Evolutionary conservation across 2,888 invertebrate genomes (phyloP).

Genomic region (Rhorus exstirpatorius): DNA sequence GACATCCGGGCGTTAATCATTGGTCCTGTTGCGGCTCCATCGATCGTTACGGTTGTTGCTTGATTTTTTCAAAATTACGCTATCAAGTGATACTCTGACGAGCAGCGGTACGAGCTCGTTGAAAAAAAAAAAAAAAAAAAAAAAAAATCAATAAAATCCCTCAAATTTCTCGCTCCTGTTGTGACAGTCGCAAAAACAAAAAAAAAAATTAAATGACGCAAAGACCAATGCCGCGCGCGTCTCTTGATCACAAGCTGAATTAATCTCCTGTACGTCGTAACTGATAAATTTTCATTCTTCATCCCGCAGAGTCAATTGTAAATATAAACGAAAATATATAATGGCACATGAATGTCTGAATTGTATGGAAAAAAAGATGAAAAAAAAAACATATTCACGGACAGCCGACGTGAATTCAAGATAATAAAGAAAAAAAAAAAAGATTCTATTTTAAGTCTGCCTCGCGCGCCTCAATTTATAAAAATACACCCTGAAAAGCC

Average conservation of each 20-base stretch:
- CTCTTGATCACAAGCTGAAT: too few species aligned
- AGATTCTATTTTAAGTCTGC: constrained; percentile 25
- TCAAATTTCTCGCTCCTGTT: constrained; percentile 13
- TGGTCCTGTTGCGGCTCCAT: constrained; percentile 93
- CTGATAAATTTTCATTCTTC: background rate
- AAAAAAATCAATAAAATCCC: background rate
- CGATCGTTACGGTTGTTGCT: constrained; percentile 78
- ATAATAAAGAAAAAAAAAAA: too few species aligned
- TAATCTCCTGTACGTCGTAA: background rate
- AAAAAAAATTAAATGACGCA: too few species aligned
- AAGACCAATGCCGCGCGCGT: too few species aligned
- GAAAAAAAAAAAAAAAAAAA: constrained; percentile 1
- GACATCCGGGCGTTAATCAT: constrained; percentile 93
- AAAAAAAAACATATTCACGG: too few species aligned
- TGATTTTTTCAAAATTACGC: constrained; percentile 47
- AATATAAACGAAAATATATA: constrained; percentile 7
- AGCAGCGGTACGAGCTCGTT: background rate
- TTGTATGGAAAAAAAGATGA: too few species aligned
- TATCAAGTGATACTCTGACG: constrained; percentile 67
- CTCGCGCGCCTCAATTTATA: too few species aligned
- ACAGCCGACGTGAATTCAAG: too few species aligned
- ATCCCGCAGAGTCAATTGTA: constrained; percentile 19
- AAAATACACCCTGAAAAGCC: too few species aligned
- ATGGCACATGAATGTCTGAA: background rate
- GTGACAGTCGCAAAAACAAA: constrained; percentile 41